These are phyloP conservation scores for rat (Rattus norvegicus) DNA, from an alignment of 2,113 vertebrate species.

Conservation along the genomic window GRCr8 NC_086022.1:78883501-78884000, in stretches of 20 bases:
- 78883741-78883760: constrained; percentile 81
- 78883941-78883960: constrained; percentile 83
- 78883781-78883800: constrained; percentile 82
- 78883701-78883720: constrained; percentile 82
- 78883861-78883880: constrained; percentile 76
- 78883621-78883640: constrained; percentile 81
- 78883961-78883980: constrained; percentile 81
- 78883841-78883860: constrained; percentile 83
- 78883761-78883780: constrained; percentile 82
- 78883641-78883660: constrained; percentile 82
- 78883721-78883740: constrained; percentile 84
- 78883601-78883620: constrained; percentile 88
- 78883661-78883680: constrained; percentile 82
- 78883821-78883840: constrained; percentile 85
- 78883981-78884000: constrained; percentile 83
- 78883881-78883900: constrained; percentile 79
- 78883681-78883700: constrained; percentile 80
- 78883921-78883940: constrained; percentile 81
- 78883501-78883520: constrained; percentile 74
- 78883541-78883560: constrained; percentile 85
- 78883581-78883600: constrained; percentile 90
- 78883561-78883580: constrained; percentile 88
- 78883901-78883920: constrained; percentile 82
- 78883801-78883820: constrained; percentile 81
- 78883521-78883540: constrained; percentile 85